These are phyloP conservation scores for Apostichopus japonicus DNA, from an alignment of 35 echinoderm and acorn worm genomes.

Conservation along the genomic window DNA sequence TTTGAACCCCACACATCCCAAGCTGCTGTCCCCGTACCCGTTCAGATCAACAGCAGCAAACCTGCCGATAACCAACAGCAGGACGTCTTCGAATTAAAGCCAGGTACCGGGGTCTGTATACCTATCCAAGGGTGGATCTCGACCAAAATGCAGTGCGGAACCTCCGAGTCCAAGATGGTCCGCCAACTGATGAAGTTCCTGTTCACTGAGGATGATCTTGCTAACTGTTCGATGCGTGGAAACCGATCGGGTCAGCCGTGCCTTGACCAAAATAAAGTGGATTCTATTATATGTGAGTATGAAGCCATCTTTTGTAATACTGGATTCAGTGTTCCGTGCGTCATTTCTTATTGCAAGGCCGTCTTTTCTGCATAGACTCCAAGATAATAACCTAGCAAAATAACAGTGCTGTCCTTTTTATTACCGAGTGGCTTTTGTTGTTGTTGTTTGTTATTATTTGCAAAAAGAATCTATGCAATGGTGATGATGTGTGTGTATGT, in stretches of 20 bases:
- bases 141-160: conserved; percentile 25
- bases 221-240: neutral
- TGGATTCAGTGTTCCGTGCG: neutral
- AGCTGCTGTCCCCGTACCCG: conserved; percentile 5
- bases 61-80: conserved; percentile 21
- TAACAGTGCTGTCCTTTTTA: too few relatives aligned
- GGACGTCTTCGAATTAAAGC: conserved; percentile 42
- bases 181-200: conserved; percentile 31
- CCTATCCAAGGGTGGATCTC: conserved; percentile 38
- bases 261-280: conserved; percentile 37
- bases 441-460: too few relatives aligned
- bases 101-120: conserved; percentile 37
- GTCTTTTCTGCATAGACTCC: too few relatives aligned
- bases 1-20: neutral
- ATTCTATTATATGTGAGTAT: conserved; percentile 54
- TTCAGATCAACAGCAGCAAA: conserved; percentile 26
- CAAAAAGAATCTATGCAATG: too few relatives aligned
- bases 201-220: conserved; percentile 33
- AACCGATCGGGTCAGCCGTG: conserved; percentile 14
- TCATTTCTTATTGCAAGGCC: too few relatives aligned
- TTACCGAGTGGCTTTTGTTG: too few relatives aligned
- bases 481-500: too few relatives aligned
- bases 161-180: conserved; percentile 42
- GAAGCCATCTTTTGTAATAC: neutral
- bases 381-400: too few relatives aligned